Conservation (phyloP, 2,888 invertebrate species). For the Salticus scenicus region DNA sequence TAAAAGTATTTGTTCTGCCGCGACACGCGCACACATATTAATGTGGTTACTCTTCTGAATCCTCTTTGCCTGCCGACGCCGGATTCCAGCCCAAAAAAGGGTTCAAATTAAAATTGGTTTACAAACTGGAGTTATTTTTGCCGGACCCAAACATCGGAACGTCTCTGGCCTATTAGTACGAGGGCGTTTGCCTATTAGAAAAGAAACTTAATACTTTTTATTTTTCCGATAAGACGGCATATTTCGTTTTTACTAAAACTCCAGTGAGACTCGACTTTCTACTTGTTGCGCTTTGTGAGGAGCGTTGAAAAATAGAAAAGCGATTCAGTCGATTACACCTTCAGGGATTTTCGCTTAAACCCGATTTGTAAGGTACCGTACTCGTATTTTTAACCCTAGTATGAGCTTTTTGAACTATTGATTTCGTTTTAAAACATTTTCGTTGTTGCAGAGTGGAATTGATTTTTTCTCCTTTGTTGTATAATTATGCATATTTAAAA, state of each 20-base stretch:
- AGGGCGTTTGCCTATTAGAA: not conserved
- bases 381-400: not conserved
- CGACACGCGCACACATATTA: slow-evolving; percentile 29
- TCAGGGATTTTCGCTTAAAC: not conserved
- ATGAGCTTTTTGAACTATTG: not conserved
- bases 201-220: slow-evolving; percentile 5
- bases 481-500: too few species aligned
- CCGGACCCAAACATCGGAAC: not conserved
- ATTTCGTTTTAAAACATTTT: not conserved
- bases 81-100: slow-evolving; percentile 20
- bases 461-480: too few species aligned
- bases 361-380: not conserved
- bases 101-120: slow-evolving; percentile 26
- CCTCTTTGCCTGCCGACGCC: slow-evolving; percentile 10
- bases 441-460: too few species aligned
- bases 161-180: not conserved
- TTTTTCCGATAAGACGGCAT: not conserved
- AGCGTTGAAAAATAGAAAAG: not conserved
- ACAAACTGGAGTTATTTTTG: not conserved
- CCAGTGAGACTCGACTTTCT: slow-evolving; percentile 9
- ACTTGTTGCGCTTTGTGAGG: not conserved
- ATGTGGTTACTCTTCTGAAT: slow-evolving; percentile 43
- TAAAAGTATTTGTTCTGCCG: slow-evolving; percentile 39
- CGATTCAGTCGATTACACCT: not conserved
- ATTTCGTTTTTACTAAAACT: slow-evolving; percentile 14